Evolutionary conservation across 2,797 vertebrate genomes (phyloP).

Genomic region (Hafferia zeledoni): DNA sequence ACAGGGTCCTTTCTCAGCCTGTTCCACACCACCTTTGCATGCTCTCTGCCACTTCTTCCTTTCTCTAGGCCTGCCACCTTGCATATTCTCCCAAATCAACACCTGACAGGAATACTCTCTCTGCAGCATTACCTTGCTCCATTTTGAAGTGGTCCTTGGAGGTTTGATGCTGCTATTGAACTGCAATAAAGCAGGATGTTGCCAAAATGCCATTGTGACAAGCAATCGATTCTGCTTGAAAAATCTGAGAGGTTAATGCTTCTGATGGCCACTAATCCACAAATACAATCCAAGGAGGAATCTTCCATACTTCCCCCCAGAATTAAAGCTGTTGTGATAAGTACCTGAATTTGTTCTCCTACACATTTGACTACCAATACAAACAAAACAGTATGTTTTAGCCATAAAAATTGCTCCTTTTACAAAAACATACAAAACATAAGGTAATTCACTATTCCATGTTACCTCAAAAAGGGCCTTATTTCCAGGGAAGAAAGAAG

Average conservation of each 20-base stretch:
- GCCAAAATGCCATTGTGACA: accelerated
- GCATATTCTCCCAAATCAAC: background rate
- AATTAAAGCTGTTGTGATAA: background rate
- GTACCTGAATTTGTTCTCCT: background rate
- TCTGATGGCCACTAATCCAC: background rate
- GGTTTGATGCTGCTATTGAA: background rate
- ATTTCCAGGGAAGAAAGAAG: background rate
- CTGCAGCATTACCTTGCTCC: background rate
- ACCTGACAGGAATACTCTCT: background rate
- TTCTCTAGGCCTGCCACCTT: background rate
- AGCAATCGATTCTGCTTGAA: background rate
- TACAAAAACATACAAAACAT: background rate
- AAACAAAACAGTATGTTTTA: background rate
- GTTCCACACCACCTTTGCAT: accelerated
- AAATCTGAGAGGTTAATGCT: background rate
- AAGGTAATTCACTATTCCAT: background rate
- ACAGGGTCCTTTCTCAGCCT: background rate
- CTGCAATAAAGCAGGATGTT: background rate
- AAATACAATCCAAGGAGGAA: background rate
- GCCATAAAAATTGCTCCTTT: background rate
- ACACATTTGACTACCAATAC: background rate
- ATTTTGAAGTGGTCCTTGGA: background rate
- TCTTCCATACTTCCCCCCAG: background rate
- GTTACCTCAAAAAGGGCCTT: background rate
- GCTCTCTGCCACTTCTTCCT: background rate